Evolutionary conservation across 2,888 invertebrate genomes (phyloP), one percentile per base, ranked within the genome.

Genomic region (Crioceris asparagi): DNA sequence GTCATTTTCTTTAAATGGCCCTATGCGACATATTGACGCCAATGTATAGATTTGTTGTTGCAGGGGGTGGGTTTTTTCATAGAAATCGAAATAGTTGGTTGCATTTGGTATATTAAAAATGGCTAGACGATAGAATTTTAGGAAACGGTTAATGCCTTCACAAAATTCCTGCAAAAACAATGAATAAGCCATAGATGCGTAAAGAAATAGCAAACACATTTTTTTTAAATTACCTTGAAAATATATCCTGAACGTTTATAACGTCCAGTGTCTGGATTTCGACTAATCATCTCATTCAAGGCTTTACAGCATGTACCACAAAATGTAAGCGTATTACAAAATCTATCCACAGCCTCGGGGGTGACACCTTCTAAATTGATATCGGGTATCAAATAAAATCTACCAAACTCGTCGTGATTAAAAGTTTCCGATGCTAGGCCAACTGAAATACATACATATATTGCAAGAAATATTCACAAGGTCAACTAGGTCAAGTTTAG

Each of bases 131-230:
- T 76, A 78, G 23, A 72, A 70, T 15, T 73, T 55, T 14, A 81
- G 58, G 49, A 76, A 79, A 11, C 68, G 66, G 37, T 70, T 65
- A 14, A 80, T 64, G 12, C 74, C 72, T 46, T 74, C 71, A 46
- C 78, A 74, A 29, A 78, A 65, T 4, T 77, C 74, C 79, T 79
- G 36, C 37, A 52, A 48, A 33, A 38, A 42, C 29, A 37, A 23
- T n/a, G 15, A n/a, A 30, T 29, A 21, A 16, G 7, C 2, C 7
- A 6, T 8, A 27, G 27, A 27, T 11, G 27, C 3, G 12, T 12
- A 5, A 27, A 27, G 2, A 12, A 27, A 2, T 11, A 26, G 17
- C 1, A 35, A 15, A 17, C 12, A 39, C 12, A 8, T 17, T 25
- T 8, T 2, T 27, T 19, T 31, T 29, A 18, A 48, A 49, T 50